phyloP scores from a whole-genome alignment of 2,113 vertebrate species.

The Dasypus novemcinctus region DNA sequence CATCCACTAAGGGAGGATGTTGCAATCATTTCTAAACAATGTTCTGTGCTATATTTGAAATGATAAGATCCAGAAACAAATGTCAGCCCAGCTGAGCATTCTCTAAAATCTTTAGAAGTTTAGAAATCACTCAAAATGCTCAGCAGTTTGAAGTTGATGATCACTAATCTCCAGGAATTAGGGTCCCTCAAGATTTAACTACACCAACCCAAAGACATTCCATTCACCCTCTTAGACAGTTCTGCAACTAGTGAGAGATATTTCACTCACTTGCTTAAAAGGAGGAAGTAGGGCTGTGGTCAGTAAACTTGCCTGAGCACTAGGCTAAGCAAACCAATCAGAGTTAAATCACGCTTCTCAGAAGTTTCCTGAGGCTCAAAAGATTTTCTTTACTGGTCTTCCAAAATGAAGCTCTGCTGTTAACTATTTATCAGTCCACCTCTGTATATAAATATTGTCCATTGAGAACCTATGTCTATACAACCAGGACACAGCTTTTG shows the following conservation, averaged over 20 bases:
- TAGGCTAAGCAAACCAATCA: too few relatives aligned
- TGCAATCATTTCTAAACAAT: not conserved
- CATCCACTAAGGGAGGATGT: not conserved
- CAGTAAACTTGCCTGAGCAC: not conserved
- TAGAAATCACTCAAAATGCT: not conserved
- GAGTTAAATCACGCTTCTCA: not conserved
- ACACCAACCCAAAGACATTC: not conserved
- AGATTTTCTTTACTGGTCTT: not conserved
- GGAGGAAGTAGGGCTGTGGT: not conserved
- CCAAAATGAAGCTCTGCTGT: not conserved
- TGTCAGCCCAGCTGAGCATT: not conserved
- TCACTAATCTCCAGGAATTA: not conserved
- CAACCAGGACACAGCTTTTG: not conserved
- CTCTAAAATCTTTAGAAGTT: constrained; percentile 3
- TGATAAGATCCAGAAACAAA: not conserved
- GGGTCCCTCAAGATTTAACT: not conserved
- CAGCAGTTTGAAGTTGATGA: not conserved
- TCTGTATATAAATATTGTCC: not conserved
- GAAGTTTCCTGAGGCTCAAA: not conserved
- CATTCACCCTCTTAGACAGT: not conserved
- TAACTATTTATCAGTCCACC: not conserved
- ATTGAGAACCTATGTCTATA: not conserved
- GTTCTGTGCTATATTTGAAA: not conserved
- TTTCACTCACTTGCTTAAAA: not conserved
- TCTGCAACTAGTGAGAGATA: not conserved